These are phyloP conservation scores for Aricia artaxerxes DNA, from an alignment of 2,888 invertebrate genomes.

Conservation along the genomic window DNA sequence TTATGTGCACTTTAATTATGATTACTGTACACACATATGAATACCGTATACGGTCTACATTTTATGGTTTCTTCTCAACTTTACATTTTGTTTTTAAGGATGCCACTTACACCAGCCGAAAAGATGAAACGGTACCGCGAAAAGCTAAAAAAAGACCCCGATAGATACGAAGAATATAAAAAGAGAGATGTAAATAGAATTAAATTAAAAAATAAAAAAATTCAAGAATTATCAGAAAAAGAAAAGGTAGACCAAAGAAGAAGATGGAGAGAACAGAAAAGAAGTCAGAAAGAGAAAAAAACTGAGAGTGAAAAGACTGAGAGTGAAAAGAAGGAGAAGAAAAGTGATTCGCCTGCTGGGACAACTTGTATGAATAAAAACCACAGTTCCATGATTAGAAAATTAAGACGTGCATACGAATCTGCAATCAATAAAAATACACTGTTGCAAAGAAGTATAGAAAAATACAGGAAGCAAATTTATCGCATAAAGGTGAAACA, in stretches of 20 bases:
- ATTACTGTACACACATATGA: no score
- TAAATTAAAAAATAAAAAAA: background rate
- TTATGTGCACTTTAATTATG: no score
- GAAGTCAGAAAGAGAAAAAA: background rate
- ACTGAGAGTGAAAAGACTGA: no score
- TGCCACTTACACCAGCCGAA: slow-evolving; percentile 23
- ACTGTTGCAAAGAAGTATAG: background rate
- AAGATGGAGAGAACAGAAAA: slow-evolving; percentile 1
- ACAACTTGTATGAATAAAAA: background rate
- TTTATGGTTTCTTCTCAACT: slow-evolving; percentile 22
- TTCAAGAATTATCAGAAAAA: background rate
- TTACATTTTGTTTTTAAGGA: slow-evolving; percentile 19
- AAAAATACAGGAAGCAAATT: background rate
- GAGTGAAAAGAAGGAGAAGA: no score
- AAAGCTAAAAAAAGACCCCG: no score
- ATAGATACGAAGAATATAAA: background rate
- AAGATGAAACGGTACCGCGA: background rate
- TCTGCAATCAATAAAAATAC: slow-evolving; percentile 11
- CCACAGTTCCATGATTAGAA: slow-evolving; percentile 3
- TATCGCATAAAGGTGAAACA: no score
- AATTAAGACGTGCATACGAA: slow-evolving; percentile 30
- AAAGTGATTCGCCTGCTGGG: no score
- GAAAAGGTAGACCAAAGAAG: background rate
- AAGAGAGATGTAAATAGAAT: background rate
- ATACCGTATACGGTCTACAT: no score